Base-by-base conservation (phyloP, 2,888 invertebrate genomes). In the Ennomos fuscantarius region DNA sequence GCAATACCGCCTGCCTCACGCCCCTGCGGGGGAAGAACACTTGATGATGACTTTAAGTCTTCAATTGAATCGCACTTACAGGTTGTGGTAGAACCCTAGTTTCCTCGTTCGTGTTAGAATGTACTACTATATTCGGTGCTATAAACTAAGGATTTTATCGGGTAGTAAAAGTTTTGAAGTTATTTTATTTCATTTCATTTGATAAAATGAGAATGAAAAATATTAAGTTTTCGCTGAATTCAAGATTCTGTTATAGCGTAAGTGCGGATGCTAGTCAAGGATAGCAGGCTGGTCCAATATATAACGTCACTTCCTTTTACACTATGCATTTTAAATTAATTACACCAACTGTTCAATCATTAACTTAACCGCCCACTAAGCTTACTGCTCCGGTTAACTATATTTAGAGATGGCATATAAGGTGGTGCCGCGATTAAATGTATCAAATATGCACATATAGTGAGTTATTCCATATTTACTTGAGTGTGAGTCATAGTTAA, bases 361-460 rank as follows among this genome's bases (percentile, higher is more conserved):
- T 61, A 62, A 49, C 52, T 46, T 43, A 52, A 24, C 44, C 76
- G 63, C 79, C 79, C 66, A 79, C 79, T 24, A 42, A 32, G 56
- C 65, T 68, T 70, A 67, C 59, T 73, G 79, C 73, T 74, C 79
- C 63, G 68, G 64, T 73, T 79, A 62, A 58, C 78, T 74, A 71
- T 75, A 75, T 76, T 69, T 67, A 76, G 73, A 66, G 52, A 12
- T 43, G 45, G 39, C 69, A 42, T 68, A 72, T 68, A 78, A 70
- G 78, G 76, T 44, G n/a, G 24, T 49, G 40, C 34, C 34, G 31
- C 58, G 60, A 62, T 66, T 60, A 60, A 55, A 53, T 40, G 48
- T 51, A 49, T 46, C 49, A 47, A 54, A 58, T 57, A 58, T 62
- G 62, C 57, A 52, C 58, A 55, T 54, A 60, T 59, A 56, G 50